Evolutionary conservation across 2,888 invertebrate species (phyloP).

Genomic region (Ornithoptera priamus): DNA sequence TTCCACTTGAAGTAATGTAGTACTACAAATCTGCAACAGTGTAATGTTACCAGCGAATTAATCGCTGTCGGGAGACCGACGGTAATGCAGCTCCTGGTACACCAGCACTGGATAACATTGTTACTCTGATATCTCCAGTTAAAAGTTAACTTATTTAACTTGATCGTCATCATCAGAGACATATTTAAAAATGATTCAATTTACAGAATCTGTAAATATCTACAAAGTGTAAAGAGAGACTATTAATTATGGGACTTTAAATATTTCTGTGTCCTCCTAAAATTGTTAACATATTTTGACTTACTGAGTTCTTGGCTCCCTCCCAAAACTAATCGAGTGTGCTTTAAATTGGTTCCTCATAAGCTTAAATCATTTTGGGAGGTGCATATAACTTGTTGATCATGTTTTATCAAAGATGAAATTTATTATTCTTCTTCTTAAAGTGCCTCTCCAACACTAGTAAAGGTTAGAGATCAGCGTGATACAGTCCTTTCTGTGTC

Average conservation of each 20-base stretch:
- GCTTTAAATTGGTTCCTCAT: not conserved
- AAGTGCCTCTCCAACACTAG: too few species aligned
- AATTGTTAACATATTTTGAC: not conserved
- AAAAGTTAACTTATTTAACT: not conserved
- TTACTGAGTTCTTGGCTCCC: not conserved
- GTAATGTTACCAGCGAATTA: conserved; percentile 23
- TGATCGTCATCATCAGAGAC: not conserved
- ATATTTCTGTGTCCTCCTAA: not conserved
- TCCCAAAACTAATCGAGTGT: not conserved
- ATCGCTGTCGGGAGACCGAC: conserved; percentile 13
- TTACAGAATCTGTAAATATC: not conserved
- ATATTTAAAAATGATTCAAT: not conserved
- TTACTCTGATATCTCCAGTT: not conserved
- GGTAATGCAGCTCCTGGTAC: conserved; percentile 1
- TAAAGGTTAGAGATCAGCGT: too few species aligned
- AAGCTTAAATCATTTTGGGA: not conserved
- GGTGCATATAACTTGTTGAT: not conserved
- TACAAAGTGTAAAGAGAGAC: too few species aligned
- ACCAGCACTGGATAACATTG: conserved; percentile 5
- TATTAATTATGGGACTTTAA: not conserved
- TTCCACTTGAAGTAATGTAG: conserved; percentile 28
- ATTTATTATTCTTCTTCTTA: too few species aligned
- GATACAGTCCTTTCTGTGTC: too few species aligned
- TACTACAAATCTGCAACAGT: conserved; percentile 26
- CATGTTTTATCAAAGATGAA: not conserved